Percentiles rank a stretch among this genome's conserved stretches.
These are phyloP conservation scores for Hylaeus volcanicus DNA, from an alignment of 1,140 invertebrate genomes.

Conservation along the genomic window DNA sequence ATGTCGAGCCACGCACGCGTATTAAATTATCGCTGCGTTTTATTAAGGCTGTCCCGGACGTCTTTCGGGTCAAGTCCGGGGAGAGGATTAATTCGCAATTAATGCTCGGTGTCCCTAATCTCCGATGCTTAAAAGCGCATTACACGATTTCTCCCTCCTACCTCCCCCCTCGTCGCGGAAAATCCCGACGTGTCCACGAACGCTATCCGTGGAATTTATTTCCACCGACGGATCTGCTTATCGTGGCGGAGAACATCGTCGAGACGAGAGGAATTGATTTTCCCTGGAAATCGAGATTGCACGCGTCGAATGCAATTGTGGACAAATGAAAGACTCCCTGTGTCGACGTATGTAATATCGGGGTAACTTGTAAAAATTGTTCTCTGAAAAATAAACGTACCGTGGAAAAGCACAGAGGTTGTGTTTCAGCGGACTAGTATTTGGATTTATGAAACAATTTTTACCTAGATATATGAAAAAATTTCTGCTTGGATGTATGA, in stretches of 20 bases:
- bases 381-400: neutral
- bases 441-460: neutral
- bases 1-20: neutral
- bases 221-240: slow-evolving; percentile 2
- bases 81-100: slow-evolving; percentile 37
- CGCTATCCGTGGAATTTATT: neutral
- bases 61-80: slow-evolving; percentile 32
- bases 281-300: neutral
- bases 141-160: neutral
- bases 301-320: neutral
- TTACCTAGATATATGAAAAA: too few relatives aligned
- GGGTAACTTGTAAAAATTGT: slow-evolving; percentile 2
- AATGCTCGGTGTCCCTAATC: slow-evolving; percentile 29
- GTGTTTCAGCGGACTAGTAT: too few relatives aligned
- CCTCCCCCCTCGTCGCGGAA: neutral
- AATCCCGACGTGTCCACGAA: slow-evolving; percentile 12
- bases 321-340: neutral
- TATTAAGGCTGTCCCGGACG: slow-evolving; percentile 14
- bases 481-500: too few relatives aligned
- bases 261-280: neutral
- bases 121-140: slow-evolving; percentile 20
- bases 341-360: neutral
- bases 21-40: slow-evolving; percentile 30
- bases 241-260: neutral
- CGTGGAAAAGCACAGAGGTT: too few relatives aligned